These are phyloP conservation scores for Microctonus brassicae DNA, from an alignment of 2,888 invertebrate genomes.

Conservation along the genomic window DNA sequence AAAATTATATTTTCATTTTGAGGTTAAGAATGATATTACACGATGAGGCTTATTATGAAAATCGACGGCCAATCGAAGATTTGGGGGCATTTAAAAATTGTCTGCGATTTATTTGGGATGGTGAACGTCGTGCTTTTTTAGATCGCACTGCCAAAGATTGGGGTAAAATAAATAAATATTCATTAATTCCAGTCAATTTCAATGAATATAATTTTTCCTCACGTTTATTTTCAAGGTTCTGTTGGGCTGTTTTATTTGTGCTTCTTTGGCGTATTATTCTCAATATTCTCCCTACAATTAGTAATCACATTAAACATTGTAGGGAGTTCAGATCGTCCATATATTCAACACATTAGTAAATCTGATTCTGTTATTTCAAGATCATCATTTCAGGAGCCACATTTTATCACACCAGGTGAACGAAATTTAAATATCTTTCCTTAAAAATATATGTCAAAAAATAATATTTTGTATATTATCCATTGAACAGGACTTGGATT, in stretches of 20 bases:
- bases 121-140: constrained; percentile 53
- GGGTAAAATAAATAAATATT: constrained; percentile 51
- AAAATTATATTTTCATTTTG: too few species aligned
- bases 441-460: too few species aligned
- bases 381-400: constrained; percentile 36
- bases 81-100: constrained; percentile 55
- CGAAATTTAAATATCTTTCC: too few species aligned
- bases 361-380: constrained; percentile 11
- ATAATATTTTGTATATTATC: too few species aligned
- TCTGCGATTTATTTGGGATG: constrained; percentile 60
- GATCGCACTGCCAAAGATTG: constrained; percentile 60
- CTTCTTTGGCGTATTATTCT: constrained; percentile 57
- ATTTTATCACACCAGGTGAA: constrained; percentile 53
- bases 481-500: constrained; percentile 60
- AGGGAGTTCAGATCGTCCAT: constrained; percentile 52
- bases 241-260: constrained; percentile 58
- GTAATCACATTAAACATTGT: constrained; percentile 54
- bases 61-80: constrained; percentile 57
- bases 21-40: constrained; percentile 52
- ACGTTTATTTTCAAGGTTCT: constrained; percentile 36
- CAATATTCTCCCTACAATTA: constrained; percentile 58
- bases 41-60: constrained; percentile 60
- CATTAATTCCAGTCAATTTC: too few species aligned
- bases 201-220: neutral
- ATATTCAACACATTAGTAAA: constrained; percentile 42